Conservation (phyloP, 2,888 invertebrate species). For the Arrhopalites spinosus region DNA sequence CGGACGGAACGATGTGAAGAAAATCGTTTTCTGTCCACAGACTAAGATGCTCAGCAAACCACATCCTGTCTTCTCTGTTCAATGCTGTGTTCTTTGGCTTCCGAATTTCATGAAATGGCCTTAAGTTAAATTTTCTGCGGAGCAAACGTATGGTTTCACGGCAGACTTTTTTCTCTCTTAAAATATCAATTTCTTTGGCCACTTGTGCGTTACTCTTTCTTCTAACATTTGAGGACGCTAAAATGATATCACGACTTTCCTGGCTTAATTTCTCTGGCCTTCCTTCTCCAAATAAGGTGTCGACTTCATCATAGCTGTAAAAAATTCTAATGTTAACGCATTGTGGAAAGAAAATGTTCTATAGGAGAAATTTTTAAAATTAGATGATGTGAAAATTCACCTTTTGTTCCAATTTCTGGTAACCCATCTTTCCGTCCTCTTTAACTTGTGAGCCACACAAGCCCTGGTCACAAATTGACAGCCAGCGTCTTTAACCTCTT, state of each 20-base stretch:
- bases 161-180: not conserved
- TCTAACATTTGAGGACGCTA: not conserved
- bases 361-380: too few species aligned
- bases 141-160: constrained; percentile 1
- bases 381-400: not conserved
- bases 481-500: constrained; percentile 18
- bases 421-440: not conserved
- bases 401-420: constrained; percentile 12
- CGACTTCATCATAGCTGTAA: constrained; percentile 1
- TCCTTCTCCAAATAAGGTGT: not conserved
- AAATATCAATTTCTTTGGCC: not conserved
- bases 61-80: not conserved
- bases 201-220: constrained; percentile 2
- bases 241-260: not conserved
- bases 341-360: too few species aligned
- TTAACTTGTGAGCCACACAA: not conserved
- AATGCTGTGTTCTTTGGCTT: constrained; percentile 5
- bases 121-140: not conserved
- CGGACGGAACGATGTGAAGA: not conserved
- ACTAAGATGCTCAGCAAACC: constrained; percentile 8
- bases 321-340: not conserved
- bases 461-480: not conserved
- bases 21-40: not conserved
- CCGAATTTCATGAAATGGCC: constrained; percentile 10
- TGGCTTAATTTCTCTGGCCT: constrained; percentile 15